Base-by-base conservation (phyloP, 1,140 invertebrate genomes). In the Eupristina koningsbergeri region DNA sequence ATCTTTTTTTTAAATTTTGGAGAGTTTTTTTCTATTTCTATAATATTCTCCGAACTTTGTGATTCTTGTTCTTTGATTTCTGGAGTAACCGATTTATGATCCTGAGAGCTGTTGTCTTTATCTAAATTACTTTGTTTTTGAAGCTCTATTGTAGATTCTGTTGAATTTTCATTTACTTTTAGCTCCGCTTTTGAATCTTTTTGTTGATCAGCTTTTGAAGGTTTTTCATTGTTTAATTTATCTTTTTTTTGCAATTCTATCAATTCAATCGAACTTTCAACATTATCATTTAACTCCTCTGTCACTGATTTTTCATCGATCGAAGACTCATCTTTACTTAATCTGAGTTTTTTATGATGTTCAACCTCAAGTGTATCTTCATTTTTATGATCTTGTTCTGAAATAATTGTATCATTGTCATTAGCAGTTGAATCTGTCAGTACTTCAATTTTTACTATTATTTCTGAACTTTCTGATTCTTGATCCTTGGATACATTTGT, bases 1-100 rank as follows among this genome's bases (percentile, higher is more conserved):
- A 39, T 86, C 83, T 81, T 45, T 73, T 86, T 71, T 73, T 81
- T 36, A 26, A 31, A 19, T 61, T 80, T 74, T 11, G 36, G 63
- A 53, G 47, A 64, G 34, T 79, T 75, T 36, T 63, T 61, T 19
- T 61, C 45, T 0, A 79, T 61, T 63, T 6, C 34, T 36, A n/a
- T 7, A 41, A 58, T 22, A 78, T 50, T 41, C 26, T 36, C 5
- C 1, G n/a, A 34, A 15, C 39, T 61, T 26, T 53, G 9, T 9
- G 0, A 45, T 11, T 79, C 34, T n/a, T 77, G 41, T 17, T 73
- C 29, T 29, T 67, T 29, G 22, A 36, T 11, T 58, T 67, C 45
- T 7, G 47, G 53, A 64, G 53, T 58, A 29, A 36, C 26, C 41
- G n/a, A 50, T 31, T 19, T 53, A 1, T 71, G 31, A 58, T 80